These are phyloP conservation scores for Protophormia terraenovae DNA, from an alignment of 2,888 invertebrate genomes.

Conservation along the genomic window DNA sequence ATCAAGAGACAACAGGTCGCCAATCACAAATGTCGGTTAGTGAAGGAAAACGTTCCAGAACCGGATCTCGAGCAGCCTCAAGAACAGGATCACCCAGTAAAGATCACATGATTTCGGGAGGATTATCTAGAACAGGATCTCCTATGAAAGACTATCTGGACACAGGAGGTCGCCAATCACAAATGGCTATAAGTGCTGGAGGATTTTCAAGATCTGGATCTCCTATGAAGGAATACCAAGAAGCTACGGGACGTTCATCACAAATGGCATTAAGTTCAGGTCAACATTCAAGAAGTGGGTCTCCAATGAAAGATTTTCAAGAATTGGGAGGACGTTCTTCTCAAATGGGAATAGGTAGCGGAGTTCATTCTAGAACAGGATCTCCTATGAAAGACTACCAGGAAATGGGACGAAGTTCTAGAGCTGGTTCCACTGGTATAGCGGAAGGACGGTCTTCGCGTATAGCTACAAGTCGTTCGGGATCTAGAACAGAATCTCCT, in stretches of 20 bases:
- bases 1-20: not conserved
- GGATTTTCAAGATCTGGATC: conserved; percentile 66
- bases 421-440: too few species aligned
- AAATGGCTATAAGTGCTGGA: not conserved
- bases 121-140: conserved; percentile 39
- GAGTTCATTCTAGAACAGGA: not conserved
- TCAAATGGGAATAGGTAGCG: not conserved
- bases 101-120: not conserved
- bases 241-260: not conserved
- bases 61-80: conserved; percentile 61
- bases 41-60: not conserved
- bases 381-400: conserved; percentile 14
- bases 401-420: not conserved
- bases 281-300: not conserved
- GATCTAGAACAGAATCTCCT: conserved; percentile 66
- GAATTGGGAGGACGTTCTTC: not conserved
- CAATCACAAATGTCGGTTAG: not conserved
- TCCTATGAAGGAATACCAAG: conserved; percentile 4
- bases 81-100: conserved; percentile 36
- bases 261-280: conserved; percentile 12
- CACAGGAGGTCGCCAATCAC: not conserved
- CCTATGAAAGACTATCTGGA: not conserved
- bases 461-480: conserved; percentile 37
- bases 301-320: not conserved
- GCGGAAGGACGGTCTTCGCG: not conserved